phyloP scores from a whole-genome alignment of 2,888 invertebrate genomes.

The Caenorhabditis sp. region DNA sequence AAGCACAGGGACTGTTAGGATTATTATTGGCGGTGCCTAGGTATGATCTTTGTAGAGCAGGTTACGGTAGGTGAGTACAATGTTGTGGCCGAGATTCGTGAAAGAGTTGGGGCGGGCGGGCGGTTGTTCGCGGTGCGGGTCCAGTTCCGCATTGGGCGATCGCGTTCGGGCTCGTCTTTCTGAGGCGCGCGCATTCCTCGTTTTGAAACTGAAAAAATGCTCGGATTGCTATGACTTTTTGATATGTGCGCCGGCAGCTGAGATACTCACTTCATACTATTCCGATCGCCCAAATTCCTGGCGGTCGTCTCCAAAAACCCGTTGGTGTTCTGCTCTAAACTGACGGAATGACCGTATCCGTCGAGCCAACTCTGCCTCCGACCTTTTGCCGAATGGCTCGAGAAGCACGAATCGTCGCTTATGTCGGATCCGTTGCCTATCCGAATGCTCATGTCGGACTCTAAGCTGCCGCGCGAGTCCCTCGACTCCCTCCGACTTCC shows the following conservation, averaged over 20 bases:
- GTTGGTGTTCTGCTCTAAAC: slow-evolving; percentile 61
- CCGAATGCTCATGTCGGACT: slow-evolving; percentile 75
- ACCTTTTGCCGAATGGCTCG: slow-evolving; percentile 63
- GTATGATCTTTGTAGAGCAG: slow-evolving; percentile 63
- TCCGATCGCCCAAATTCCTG: slow-evolving; percentile 27
- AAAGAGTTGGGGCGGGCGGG: slow-evolving; percentile 76
- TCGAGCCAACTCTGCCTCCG: slow-evolving; percentile 77
- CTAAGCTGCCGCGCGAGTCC: slow-evolving; percentile 74
- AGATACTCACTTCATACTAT: slow-evolving; percentile 34
- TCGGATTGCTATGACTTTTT: neutral
- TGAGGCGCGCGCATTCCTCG: slow-evolving; percentile 54
- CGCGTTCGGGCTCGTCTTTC: slow-evolving; percentile 73
- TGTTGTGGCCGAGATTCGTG: slow-evolving; percentile 77
- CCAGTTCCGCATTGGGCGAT: slow-evolving; percentile 68
- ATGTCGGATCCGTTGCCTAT: slow-evolving; percentile 70
- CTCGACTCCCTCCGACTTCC: slow-evolving; percentile 72
- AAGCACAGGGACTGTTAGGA: too few species aligned
- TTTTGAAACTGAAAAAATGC: slow-evolving; percentile 56
- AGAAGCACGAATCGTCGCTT: slow-evolving; percentile 68
- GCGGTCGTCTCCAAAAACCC: slow-evolving; percentile 49
- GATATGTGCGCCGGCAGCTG: neutral
- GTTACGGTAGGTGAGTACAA: slow-evolving; percentile 72
- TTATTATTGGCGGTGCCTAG: slow-evolving; percentile 1
- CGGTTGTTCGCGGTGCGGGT: slow-evolving; percentile 44
- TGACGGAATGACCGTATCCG: slow-evolving; percentile 66